Evolutionary conservation across 2,888 invertebrate genomes (phyloP).

Genomic region (Bunonema sp.): DNA sequence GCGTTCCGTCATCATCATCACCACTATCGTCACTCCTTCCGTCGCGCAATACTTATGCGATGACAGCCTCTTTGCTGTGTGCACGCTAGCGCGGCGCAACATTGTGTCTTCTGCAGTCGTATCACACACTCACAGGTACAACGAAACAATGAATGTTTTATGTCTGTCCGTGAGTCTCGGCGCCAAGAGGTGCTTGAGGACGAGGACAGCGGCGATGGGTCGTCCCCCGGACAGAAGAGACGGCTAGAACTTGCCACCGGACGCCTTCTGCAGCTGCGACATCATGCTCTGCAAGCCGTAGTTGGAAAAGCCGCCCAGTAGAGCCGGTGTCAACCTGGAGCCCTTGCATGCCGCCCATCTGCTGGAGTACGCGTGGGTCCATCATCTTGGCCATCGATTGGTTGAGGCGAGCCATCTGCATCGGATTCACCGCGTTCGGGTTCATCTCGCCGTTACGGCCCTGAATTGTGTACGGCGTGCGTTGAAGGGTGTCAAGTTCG

Average conservation of each 20-base stretch:
- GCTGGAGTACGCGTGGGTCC: constrained; percentile 91
- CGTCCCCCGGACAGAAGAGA: constrained; percentile 7
- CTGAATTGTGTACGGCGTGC: constrained; percentile 19
- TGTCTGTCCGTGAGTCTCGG: no score
- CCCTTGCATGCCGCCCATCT: constrained; percentile 64
- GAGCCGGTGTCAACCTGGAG: background rate
- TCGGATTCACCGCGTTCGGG: constrained; percentile 89
- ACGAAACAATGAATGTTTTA: no score
- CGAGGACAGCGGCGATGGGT: no score
- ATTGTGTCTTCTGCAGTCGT: no score
- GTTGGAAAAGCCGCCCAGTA: no score
- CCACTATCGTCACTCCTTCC: no score
- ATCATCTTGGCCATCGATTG: constrained; percentile 99
- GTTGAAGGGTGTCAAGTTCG: background rate
- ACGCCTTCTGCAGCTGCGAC: constrained; percentile 64
- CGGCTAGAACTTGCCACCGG: constrained; percentile 26
- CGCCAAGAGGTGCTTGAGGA: no score
- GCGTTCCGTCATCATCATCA: no score
- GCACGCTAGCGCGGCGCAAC: no score
- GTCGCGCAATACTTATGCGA: no score
- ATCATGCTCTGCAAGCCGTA: constrained; percentile 75
- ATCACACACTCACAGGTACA: no score
- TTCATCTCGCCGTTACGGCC: constrained; percentile 70
- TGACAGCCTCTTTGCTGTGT: no score
- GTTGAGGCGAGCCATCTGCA: constrained; percentile 94